Percentiles rank a stretch among this genome's conserved stretches.
phyloP scores from a whole-genome alignment of 2,797 vertebrate genomes.

The Sardinella longiceps region DNA sequence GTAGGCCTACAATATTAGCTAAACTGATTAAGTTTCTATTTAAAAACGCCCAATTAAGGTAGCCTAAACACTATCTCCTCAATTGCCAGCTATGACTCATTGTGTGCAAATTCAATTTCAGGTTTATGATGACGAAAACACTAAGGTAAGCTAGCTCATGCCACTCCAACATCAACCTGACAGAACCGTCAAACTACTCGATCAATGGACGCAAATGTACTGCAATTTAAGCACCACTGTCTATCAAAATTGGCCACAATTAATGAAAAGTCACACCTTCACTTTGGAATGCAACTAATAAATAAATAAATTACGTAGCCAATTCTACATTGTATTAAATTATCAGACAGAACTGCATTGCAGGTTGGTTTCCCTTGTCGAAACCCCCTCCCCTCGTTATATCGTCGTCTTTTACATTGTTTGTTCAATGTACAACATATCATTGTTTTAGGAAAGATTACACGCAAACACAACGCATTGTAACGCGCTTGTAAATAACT shows the following conservation, averaged over 20 bases:
- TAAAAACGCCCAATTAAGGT: not conserved
- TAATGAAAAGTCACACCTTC: not conserved
- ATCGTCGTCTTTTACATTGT: not conserved
- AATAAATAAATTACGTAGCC: not conserved
- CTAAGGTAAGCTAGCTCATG: slow-evolving; percentile 8
- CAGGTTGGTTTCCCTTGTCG: slow-evolving; percentile 42
- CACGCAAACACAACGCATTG: not conserved
- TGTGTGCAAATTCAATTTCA: not conserved
- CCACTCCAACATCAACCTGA: not conserved
- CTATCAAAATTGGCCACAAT: not conserved
- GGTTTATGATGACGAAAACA: slow-evolving; percentile 11
- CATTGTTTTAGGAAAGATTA: not conserved
- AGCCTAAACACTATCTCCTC: too few species aligned
- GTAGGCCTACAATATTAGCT: not conserved
- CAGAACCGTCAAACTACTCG: not conserved
- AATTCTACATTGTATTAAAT: not conserved
- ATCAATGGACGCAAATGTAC: not conserved
- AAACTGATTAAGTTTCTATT: not conserved
- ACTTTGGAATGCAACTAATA: not conserved
- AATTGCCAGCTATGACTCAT: not conserved
- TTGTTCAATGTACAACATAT: not conserved
- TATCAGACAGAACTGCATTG: slow-evolving; percentile 58
- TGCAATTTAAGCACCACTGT: not conserved
- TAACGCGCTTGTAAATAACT: slow-evolving; percentile 39
- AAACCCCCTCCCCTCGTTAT: slow-evolving; percentile 16